A percentile compares a stretch with the other conserved stretches of the same genome.
Conservation (phyloP, 2,888 invertebrate genomes). For the Raillietiella orientalis region DNA sequence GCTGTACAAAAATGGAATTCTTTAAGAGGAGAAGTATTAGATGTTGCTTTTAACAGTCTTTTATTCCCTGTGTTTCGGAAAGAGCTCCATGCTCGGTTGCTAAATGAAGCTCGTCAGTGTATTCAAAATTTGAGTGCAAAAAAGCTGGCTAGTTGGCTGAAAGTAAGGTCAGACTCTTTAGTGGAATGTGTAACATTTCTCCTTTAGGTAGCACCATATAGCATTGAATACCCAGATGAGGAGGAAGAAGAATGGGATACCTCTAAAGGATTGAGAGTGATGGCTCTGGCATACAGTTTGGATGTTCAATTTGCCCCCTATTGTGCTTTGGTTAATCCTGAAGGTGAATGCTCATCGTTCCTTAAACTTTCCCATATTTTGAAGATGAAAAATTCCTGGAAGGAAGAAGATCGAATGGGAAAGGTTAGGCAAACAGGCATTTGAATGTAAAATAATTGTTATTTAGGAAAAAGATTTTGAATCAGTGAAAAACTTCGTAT, state of each 20-base stretch:
- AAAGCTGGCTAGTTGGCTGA: conserved; percentile 64
- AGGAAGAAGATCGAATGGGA: conserved; percentile 26
- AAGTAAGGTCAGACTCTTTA: conserved; percentile 14
- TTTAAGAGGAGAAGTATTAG: conserved; percentile 51
- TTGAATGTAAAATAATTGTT: conserved; percentile 1
- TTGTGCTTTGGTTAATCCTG: conserved; percentile 49
- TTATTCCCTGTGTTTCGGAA: conserved; percentile 62
- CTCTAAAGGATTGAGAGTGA: conserved; percentile 41
- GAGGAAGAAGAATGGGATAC: conserved; percentile 78
- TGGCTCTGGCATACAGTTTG: conserved; percentile 61
- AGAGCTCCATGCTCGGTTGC: conserved; percentile 41
- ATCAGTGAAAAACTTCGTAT: conserved; percentile 43
- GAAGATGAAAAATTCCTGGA: conserved; percentile 38
- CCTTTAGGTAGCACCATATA: conserved; percentile 36
- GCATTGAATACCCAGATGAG: conserved; percentile 34
- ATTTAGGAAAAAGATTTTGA: conserved; percentile 25
- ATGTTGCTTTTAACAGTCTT: conserved; percentile 51
- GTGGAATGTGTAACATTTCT: conserved; percentile 2
- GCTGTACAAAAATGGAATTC: conserved; percentile 87
- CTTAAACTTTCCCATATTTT: conserved; percentile 54
- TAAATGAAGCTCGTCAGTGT: conserved; percentile 57
- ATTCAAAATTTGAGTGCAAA: conserved; percentile 34
- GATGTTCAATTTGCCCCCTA: conserved; percentile 57
- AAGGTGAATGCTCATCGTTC: conserved; percentile 75
- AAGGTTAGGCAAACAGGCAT: conserved; percentile 14